Percentiles rank a stretch among this genome's conserved stretches.
These are phyloP conservation scores for Drosophila nasuta DNA, from an alignment of 1,140 invertebrate species.

Conservation along the genomic window DNA sequence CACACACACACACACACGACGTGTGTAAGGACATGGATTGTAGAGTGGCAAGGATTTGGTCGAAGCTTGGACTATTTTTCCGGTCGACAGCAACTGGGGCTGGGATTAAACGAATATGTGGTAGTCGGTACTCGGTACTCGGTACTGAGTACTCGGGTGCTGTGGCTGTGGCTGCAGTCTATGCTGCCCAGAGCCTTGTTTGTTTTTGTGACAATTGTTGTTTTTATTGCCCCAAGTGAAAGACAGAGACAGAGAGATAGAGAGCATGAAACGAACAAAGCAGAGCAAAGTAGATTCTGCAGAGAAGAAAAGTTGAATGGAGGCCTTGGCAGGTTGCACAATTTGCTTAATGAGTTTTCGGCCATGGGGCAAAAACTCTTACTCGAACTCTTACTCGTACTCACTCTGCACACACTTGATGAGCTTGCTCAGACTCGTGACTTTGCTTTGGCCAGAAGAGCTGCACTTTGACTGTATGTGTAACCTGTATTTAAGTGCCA, in stretches of 20 bases:
- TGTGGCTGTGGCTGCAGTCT: neutral
- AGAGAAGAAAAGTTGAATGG: no score
- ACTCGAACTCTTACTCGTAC: no score
- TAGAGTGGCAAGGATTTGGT: conserved; percentile 10
- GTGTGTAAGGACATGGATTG: no score
- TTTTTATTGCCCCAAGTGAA: conserved; percentile 15
- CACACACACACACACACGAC: no score
- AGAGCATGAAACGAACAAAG: no score
- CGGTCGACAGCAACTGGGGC: neutral
- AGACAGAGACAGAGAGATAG: no score
- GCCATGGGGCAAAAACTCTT: conserved; percentile 29
- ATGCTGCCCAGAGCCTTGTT: conserved; percentile 20
- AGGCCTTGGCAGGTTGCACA: conserved; percentile 34
- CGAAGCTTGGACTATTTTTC: neutral
- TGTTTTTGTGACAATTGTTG: conserved; percentile 34
- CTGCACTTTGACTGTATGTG: conserved; percentile 4
- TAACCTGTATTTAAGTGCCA: conserved; percentile 21
- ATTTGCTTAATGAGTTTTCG: conserved; percentile 72
- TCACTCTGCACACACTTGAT: neutral
- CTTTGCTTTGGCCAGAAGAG: no score
- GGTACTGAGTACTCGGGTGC: neutral
- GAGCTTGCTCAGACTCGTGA: no score
- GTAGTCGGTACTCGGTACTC: neutral
- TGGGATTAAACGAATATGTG: conserved; percentile 5
- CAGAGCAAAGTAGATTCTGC: no score